A percentile compares a stretch with the other conserved stretches of the same genome.
Conservation (phyloP, 2,797 vertebrate species). For the Myotis myotis region DNA sequence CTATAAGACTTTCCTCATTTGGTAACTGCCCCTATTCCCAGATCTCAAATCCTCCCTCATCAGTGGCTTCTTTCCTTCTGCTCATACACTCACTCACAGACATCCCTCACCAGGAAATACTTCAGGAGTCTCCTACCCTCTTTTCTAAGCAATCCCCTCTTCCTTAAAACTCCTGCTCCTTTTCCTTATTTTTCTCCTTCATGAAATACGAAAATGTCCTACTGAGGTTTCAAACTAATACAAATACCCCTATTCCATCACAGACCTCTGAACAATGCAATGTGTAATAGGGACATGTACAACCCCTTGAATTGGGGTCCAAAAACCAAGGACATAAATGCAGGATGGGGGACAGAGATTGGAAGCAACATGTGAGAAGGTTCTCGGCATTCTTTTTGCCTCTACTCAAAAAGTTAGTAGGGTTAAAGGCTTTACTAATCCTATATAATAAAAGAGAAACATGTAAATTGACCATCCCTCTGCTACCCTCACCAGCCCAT, state of each 20-base stretch:
- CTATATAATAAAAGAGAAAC: background rate
- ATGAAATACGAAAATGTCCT: background rate
- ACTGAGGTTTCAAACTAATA: background rate
- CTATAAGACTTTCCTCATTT: background rate
- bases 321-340: background rate
- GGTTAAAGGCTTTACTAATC: background rate
- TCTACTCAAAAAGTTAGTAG: background rate
- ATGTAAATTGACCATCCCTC: no score
- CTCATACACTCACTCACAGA: background rate
- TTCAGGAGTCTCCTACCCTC: background rate
- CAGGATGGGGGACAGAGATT: background rate
- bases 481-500: no score
- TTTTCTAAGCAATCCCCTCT: background rate
- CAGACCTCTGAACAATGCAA: background rate
- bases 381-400: background rate
- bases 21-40: background rate
- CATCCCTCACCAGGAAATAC: background rate
- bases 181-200: background rate
- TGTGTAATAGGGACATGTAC: background rate
- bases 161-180: background rate
- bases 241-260: background rate
- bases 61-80: background rate
- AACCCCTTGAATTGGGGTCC: background rate
- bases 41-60: background rate
- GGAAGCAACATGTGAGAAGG: background rate